Evolutionary conservation across 2,888 invertebrate genomes (phyloP), one percentile per base, ranked within the genome.

Genomic region (Rhaphigaster nebulosa): DNA sequence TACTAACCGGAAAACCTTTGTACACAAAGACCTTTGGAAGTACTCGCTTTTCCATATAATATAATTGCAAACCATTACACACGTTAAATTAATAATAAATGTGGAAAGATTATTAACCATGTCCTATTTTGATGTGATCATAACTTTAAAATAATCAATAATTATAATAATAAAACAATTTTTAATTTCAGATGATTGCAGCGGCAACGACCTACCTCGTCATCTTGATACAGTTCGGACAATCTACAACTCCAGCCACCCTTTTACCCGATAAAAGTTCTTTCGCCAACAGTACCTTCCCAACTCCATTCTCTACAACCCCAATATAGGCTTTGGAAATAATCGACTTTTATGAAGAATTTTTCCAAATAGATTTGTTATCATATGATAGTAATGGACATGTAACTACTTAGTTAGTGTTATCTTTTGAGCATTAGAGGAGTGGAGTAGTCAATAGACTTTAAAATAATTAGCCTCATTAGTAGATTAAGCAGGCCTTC

Each of bases 151-250:
- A n/a, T n/a, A n/a, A n/a, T 52, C 18, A 56, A 56, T 56, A 56
- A 56, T 56, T 10, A 56, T 56, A 10, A 26, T 26, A 26, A 26
- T 56, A 56, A 26, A 10, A 5, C 8, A 18, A n/a, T n/a, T 60
- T 60, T 29, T 29, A 1, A 29, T 65, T 65, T 18, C 87, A 91
- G 91, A 90, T 91, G 38, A 90, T 91, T 29, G 91, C 91, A 56
- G 91, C 90, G 26, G 90, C 91, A 1, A 91, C 91, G 26, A 91
- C 91, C 6, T 91, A 91, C 84, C 80, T 91, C 15, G 91, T 91
- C 41, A 91, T 91, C 41, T 90, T 91, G 34, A 91, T 91, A 29
- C 91, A 91, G 84, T 91, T 91, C 29, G 70, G 91, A 38, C 91
- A 91, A 50, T 26, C 54, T 26, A 8, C 88, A 12, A 38, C 56